phyloP scores from a whole-genome alignment of 2,888 invertebrate genomes.

The Caenorhabditis imperialis region DNA sequence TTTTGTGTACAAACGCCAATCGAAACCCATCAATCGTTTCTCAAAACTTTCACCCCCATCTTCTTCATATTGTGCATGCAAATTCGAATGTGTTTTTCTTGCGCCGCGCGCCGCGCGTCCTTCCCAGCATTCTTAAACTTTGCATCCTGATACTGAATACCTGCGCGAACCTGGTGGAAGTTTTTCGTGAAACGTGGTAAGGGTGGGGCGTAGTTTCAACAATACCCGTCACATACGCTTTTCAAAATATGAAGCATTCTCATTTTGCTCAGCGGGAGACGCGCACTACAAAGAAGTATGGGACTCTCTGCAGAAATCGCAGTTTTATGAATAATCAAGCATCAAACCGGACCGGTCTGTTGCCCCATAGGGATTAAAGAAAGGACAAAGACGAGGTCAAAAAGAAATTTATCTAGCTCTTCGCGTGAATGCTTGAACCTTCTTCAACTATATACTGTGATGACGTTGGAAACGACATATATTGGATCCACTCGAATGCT shows the following conservation, averaged over 20 bases:
- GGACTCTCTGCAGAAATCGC: slow-evolving; percentile 15
- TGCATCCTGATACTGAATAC: neutral
- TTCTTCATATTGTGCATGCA: slow-evolving; percentile 53
- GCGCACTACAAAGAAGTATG: slow-evolving; percentile 4
- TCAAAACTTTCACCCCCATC: slow-evolving; percentile 32
- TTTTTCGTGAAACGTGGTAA: too few relatives aligned
- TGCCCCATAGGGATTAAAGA: slow-evolving; percentile 22
- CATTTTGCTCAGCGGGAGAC: slow-evolving; percentile 35
- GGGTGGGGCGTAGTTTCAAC: too few relatives aligned
- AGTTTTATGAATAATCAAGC: slow-evolving; percentile 46
- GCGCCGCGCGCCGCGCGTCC: slow-evolving; percentile 5
- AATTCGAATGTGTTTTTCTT: slow-evolving; percentile 51
- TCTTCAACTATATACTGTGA: slow-evolving; percentile 10
- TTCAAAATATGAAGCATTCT: slow-evolving; percentile 26
- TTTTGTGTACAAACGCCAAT: slow-evolving; percentile 2
- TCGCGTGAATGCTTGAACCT: neutral
- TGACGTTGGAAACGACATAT: neutral
- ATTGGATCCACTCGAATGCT: slow-evolving; percentile 26
- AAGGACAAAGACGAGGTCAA: slow-evolving; percentile 24
- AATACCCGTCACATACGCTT: slow-evolving; percentile 3
- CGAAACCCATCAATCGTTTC: slow-evolving; percentile 38
- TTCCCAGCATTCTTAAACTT: neutral
- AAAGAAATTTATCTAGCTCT: slow-evolving; percentile 43
- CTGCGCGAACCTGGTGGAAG: too few relatives aligned
- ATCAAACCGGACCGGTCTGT: slow-evolving; percentile 18